Conservation (phyloP, 2,797 vertebrate genomes). For the Megaceryle alcyon region DNA sequence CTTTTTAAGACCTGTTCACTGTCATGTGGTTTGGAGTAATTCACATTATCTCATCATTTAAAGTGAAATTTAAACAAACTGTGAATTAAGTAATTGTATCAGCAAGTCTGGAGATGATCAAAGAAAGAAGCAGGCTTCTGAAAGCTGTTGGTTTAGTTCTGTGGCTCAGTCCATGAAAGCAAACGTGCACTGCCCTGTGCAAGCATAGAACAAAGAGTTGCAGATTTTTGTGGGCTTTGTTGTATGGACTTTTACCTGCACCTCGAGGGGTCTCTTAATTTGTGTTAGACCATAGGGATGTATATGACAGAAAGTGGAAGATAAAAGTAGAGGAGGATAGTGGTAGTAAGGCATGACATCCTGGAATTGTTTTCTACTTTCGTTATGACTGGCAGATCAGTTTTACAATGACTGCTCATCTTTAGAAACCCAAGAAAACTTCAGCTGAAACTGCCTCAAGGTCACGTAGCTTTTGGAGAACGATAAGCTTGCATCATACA, state of each 20-base stretch:
- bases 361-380: conserved; percentile 5
- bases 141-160: conserved; percentile 31
- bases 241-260: not conserved
- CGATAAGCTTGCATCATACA: not conserved
- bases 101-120: conserved; percentile 32
- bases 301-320: not conserved
- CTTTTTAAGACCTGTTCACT: not conserved
- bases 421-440: not conserved
- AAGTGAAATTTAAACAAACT: conserved; percentile 5
- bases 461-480: not conserved
- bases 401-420: conserved; percentile 14
- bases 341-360: not conserved
- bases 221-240: conserved; percentile 26
- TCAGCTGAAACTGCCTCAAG: not conserved
- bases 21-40: conserved; percentile 1
- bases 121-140: conserved; percentile 21
- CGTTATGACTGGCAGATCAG: not conserved
- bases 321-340: not conserved
- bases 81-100: not conserved
- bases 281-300: not conserved
- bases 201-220: conserved; percentile 7
- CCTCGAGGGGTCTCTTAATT: not conserved
- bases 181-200: conserved; percentile 24
- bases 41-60: not conserved
- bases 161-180: not conserved